These are phyloP conservation scores for Campopleginae sp. DNA, from an alignment of 2,888 invertebrate species.

Conservation along the genomic window DNA sequence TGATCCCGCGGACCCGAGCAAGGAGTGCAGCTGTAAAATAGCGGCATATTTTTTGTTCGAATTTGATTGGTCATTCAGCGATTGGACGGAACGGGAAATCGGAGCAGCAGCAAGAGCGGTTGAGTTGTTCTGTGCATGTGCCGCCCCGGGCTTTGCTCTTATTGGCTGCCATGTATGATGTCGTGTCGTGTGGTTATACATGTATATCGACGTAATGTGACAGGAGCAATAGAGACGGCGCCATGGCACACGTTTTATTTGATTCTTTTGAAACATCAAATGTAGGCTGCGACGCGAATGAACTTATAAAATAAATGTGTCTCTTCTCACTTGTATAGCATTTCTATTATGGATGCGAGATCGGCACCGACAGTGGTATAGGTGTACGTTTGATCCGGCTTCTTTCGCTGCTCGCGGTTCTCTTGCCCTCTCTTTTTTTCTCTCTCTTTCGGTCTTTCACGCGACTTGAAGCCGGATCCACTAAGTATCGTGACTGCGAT, in stretches of 20 bases:
- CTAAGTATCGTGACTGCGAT: conserved; percentile 71
- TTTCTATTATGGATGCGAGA: conserved; percentile 34
- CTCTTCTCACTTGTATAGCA: conserved; percentile 25
- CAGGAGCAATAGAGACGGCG: conserved; percentile 64
- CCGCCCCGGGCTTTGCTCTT: not conserved
- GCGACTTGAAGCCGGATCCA: conserved; percentile 68
- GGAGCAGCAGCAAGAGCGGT: not conserved
- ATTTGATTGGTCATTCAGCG: conserved; percentile 21
- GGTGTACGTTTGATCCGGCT: conserved; percentile 69
- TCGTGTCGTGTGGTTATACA: conserved; percentile 15
- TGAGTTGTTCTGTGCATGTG: not conserved
- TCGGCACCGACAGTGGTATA: conserved; percentile 52
- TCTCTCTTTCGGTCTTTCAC: conserved; percentile 1
- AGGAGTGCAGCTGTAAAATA: conserved; percentile 11
- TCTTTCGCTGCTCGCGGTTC: conserved; percentile 9
- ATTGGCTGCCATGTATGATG: conserved; percentile 9
- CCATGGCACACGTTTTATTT: conserved; percentile 62
- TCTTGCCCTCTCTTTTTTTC: not conserved
- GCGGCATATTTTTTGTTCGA: not conserved
- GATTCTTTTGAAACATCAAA: conserved; percentile 67
- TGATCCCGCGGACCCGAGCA: not conserved
- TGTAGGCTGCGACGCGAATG: conserved; percentile 66
- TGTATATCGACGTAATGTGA: conserved; percentile 33
- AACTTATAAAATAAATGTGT: conserved; percentile 67
- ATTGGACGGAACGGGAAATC: conserved; percentile 13